Percentiles rank a stretch among this genome's conserved stretches.
These are phyloP conservation scores for Terebella lapidaria DNA, from an alignment of 2,888 invertebrate species.

Conservation along the genomic window DNA sequence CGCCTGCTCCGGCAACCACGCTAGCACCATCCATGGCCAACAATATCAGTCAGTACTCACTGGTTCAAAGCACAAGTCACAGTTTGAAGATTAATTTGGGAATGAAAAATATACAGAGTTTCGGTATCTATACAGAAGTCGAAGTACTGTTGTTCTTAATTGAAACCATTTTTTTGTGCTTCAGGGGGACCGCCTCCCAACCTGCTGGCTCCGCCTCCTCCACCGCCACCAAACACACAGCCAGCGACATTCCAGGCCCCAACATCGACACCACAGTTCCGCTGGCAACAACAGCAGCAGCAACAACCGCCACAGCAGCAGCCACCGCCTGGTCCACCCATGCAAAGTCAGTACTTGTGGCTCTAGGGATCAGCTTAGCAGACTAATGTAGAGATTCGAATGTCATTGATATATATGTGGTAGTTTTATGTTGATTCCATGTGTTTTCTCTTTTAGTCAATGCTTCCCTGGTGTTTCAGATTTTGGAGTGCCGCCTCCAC, in stretches of 20 bases:
- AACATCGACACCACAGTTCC: constrained; percentile 16
- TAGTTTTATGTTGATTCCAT: background rate
- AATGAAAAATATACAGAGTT: no score
- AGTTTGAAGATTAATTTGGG: no score
- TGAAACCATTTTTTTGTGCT: no score
- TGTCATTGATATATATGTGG: no score
- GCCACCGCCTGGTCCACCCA: background rate
- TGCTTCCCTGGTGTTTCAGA: constrained; percentile 8
- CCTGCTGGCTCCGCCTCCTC: constrained; percentile 44
- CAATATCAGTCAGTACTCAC: background rate
- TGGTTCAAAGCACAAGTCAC: background rate
- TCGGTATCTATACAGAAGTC: no score
- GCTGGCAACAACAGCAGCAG: constrained; percentile 20
- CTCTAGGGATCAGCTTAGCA: background rate
- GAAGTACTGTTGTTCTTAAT: no score
- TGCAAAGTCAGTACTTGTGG: background rate
- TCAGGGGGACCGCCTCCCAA: constrained; percentile 57
- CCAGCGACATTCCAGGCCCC: constrained; percentile 28
- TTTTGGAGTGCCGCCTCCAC: constrained; percentile 50
- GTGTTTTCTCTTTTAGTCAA: background rate
- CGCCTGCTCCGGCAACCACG: background rate
- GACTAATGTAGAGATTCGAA: no score
- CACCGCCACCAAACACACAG: constrained; percentile 39
- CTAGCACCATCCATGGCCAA: background rate
- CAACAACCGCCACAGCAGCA: constrained; percentile 4